Base-by-base conservation (phyloP, 2,113 vertebrate genomes). In the Nothocercus nigrocapillus region DNA sequence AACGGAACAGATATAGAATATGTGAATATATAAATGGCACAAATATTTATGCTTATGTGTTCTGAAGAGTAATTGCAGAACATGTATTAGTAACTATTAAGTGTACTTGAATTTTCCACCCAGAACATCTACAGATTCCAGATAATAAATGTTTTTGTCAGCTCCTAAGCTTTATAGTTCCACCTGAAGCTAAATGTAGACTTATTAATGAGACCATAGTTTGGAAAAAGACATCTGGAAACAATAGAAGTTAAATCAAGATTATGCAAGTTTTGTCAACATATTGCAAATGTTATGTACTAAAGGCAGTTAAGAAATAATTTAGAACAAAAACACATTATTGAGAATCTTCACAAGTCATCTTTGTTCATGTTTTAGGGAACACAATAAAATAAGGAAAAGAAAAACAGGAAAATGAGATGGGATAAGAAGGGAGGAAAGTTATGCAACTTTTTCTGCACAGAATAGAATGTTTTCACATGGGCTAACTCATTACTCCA, bases 221-320 rank as follows among this genome's bases (percentile, higher is more conserved):
- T 74, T 81, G 83, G 74, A 88, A 92, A 18, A 81, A 76, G 92
- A 59, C 20, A 76, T 27, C 5, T 40, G 25, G 13, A 24, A 30
- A 13, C 15, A 44, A 28, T 4, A 56, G 81, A 61, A 74, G 5
- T 7, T 85, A 89, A 40, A 76, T 58, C 5, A 89, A 79, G 44
- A 59, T 76, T 40, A 72, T 25, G 13, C 13, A 82, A 73, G 27
- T 66, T 94, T 90, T 64, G 53, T 62, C 44, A 73, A 73, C 19
- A 6, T 66, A 85, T 32, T 62, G 14, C 18, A 66, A 70, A n/a
- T 34, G 84, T 59, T 63, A 20, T 40, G 16, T 49, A 79, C 10
- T 49, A 91, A 80, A 81, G 27, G 22, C 74, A 79, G 18, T 47
- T 49, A 95, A 67, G 63, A 93, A 95, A 73, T 38, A 76, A 83